Percentiles rank a stretch among this genome's conserved stretches.
Conservation (phyloP, 2,888 invertebrate genomes). For the Andrena bucephala region DNA sequence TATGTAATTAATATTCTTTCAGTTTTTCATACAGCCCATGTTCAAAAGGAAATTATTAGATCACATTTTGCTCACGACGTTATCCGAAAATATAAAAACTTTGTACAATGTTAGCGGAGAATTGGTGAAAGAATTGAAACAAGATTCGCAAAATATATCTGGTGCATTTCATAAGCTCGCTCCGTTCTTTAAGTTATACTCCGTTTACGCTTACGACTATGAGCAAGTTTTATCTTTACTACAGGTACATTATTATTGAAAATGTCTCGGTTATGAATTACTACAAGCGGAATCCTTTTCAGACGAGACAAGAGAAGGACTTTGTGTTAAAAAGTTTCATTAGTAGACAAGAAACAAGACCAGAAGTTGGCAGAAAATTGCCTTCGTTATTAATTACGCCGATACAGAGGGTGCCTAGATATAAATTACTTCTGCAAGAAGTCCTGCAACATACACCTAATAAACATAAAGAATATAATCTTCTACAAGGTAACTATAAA, state of each 20-base stretch:
- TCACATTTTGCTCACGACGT: constrained; percentile 85
- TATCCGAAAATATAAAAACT: constrained; percentile 89
- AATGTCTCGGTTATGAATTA: neutral
- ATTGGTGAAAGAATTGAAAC: constrained; percentile 87
- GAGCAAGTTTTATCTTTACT: constrained; percentile 88
- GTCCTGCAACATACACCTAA: constrained; percentile 88
- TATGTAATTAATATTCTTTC: constrained; percentile 46
- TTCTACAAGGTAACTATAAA: constrained; percentile 85
- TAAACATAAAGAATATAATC: constrained; percentile 87
- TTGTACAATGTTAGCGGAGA: constrained; percentile 89
- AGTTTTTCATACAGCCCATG: constrained; percentile 88
- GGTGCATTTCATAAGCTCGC: constrained; percentile 90
- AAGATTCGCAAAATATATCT: constrained; percentile 87
- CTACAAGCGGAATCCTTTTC: constrained; percentile 19
- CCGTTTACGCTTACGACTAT: constrained; percentile 91
- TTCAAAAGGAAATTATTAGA: constrained; percentile 86
- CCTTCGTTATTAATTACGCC: constrained; percentile 91
- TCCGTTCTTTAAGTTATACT: constrained; percentile 92
- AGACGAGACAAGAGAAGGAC: constrained; percentile 86
- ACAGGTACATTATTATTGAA: constrained; percentile 85
- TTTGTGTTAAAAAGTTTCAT: constrained; percentile 87
- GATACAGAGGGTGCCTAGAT: constrained; percentile 92
- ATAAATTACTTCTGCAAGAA: constrained; percentile 90
- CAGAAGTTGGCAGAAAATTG: constrained; percentile 90
- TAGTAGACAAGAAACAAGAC: constrained; percentile 88